phyloP scores from a whole-genome alignment of 2,888 invertebrate species.

The Eugnorisma glareosa region DNA sequence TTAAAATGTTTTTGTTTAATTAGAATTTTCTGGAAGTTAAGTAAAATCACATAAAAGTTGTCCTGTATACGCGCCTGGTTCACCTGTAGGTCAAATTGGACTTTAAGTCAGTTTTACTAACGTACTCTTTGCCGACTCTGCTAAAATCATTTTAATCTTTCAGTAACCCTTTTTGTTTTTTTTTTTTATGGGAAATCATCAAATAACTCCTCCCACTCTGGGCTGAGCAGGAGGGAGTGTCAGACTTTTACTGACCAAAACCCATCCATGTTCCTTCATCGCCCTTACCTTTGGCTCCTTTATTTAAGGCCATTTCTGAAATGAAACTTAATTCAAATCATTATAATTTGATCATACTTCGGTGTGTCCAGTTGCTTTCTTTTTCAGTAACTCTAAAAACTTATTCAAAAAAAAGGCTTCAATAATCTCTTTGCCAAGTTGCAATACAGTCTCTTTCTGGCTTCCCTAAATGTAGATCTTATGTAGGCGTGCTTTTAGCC shows the following conservation, averaged over 20 bases:
- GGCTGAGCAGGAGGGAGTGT: no score
- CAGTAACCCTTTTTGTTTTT: no score
- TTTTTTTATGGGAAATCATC: no score
- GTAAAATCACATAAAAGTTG: no score
- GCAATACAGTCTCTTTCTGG: neutral
- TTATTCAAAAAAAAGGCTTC: neutral
- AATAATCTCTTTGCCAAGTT: neutral
- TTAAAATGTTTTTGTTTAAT: no score
- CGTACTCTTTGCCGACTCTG: neutral
- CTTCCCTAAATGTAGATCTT: conserved; percentile 47
- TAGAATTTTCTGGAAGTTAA: no score
- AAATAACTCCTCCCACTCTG: no score
- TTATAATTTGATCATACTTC: neutral
- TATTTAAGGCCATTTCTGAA: neutral
- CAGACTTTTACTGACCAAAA: no score
- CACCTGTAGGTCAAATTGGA: neutral
- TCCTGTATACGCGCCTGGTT: no score
- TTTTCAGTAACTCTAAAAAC: neutral
- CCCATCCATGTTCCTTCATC: no score
- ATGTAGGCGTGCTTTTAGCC: conserved; percentile 43
- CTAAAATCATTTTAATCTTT: neutral
- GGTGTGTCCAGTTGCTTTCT: neutral
- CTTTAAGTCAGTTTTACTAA: no score
- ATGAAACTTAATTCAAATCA: neutral
- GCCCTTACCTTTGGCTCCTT: no score